Evolutionary conservation across 2,888 invertebrate genomes (phyloP).

Genomic region (Eupithecia pulchellata): DNA sequence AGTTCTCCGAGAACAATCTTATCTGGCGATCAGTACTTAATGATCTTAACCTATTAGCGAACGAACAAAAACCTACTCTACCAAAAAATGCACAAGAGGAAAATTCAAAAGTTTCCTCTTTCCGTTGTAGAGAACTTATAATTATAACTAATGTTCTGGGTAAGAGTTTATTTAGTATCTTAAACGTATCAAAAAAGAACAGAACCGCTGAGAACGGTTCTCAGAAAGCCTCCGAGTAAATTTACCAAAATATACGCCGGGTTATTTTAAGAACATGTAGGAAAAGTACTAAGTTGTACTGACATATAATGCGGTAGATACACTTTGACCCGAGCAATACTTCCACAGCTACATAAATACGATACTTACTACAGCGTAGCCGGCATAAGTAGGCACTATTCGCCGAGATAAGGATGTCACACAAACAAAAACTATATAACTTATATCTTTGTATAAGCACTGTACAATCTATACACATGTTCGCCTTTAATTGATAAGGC

Average conservation of each 20-base stretch:
- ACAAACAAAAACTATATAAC: slow-evolving; percentile 43
- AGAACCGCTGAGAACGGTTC: too few relatives aligned
- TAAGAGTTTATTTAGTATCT: neutral
- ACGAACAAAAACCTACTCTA: neutral
- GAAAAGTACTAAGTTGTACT: slow-evolving; percentile 71
- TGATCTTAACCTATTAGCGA: neutral
- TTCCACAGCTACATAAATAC: slow-evolving; percentile 38
- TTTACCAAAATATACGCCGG: slow-evolving; percentile 50
- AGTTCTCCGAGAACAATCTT: slow-evolving; percentile 19
- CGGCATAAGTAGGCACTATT: slow-evolving; percentile 32
- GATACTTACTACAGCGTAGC: slow-evolving; percentile 34
- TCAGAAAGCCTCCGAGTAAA: neutral
- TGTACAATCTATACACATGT: slow-evolving; percentile 12
- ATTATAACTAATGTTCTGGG: neutral
- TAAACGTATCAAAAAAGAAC: too few relatives aligned
- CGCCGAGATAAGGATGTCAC: slow-evolving; percentile 47
- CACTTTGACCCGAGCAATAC: slow-evolving; percentile 61
- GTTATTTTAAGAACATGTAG: slow-evolving; percentile 70
- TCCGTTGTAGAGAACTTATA: neutral
- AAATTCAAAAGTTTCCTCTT: neutral
- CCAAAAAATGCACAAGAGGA: neutral
- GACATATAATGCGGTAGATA: slow-evolving; percentile 53
- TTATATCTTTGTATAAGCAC: slow-evolving; percentile 1
- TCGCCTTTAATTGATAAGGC: slow-evolving; percentile 13
- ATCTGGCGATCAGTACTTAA: slow-evolving; percentile 10